A percentile compares a stretch with the other conserved stretches of the same genome.
phyloP scores from a whole-genome alignment of 1,140 invertebrate species.

The Leptinotarsa lineolata region DNA sequence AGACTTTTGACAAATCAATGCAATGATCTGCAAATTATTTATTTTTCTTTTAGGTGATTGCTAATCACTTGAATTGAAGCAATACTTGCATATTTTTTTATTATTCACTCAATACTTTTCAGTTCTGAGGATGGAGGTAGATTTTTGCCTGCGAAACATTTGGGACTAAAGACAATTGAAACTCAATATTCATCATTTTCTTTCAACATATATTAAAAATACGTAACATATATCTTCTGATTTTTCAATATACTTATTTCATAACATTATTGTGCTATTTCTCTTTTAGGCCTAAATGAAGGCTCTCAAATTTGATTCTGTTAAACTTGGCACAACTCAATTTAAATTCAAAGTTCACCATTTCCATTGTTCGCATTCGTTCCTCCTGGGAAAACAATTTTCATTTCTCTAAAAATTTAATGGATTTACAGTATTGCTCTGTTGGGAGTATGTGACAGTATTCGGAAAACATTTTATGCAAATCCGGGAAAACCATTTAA shows the following conservation, averaged over 20 bases:
- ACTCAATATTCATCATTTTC: background rate
- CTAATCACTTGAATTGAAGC: no score
- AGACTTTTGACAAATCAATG: no score
- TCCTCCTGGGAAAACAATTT: background rate
- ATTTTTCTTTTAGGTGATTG: no score
- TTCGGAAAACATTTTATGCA: conserved; percentile 8
- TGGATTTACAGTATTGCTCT: conserved; percentile 5
- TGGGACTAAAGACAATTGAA: background rate
- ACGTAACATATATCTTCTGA: background rate
- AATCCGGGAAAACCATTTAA: conserved; percentile 1
- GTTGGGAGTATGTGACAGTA: conserved; percentile 5
- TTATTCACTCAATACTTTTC: background rate
- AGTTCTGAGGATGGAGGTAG: background rate
- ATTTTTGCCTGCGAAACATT: background rate
- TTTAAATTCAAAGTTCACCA: conserved; percentile 4
- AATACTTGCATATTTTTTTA: no score
- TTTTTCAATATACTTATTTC: background rate
- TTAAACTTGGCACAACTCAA: background rate
- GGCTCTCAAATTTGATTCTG: background rate
- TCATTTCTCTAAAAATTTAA: conserved; percentile 9
- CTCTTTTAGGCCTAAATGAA: background rate
- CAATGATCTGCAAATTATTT: no score
- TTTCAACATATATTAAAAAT: no score
- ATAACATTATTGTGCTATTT: background rate
- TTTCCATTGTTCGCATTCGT: conserved; percentile 5